Conservation (phyloP, 2,888 invertebrate species). For the Myopa testacea region DNA sequence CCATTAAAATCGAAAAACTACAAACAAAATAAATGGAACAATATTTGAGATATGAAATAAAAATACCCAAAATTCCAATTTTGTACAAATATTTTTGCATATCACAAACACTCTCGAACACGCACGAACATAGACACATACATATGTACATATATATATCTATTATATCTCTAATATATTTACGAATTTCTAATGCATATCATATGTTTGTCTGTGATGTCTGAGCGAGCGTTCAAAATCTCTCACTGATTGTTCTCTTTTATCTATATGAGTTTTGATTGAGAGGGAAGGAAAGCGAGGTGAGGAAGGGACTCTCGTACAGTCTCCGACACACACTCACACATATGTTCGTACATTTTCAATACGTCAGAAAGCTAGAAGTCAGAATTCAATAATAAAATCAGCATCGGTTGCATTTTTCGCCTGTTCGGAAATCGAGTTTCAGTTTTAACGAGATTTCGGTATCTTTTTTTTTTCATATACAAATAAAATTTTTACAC, state of each 20-base stretch:
- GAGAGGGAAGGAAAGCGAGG: no score
- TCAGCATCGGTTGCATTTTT: conserved; percentile 21
- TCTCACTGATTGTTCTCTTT: no score
- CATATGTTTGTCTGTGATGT: background rate
- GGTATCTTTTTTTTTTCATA: no score
- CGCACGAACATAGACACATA: conserved; percentile 8
- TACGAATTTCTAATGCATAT: background rate
- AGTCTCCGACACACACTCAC: background rate
- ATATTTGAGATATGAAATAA: no score
- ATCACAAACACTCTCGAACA: background rate
- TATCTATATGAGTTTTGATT: no score
- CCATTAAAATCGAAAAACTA: no score
- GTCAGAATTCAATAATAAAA: conserved; percentile 27
- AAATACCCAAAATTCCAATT: conserved; percentile 13
- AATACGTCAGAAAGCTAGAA: conserved; percentile 32
- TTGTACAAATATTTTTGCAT: conserved; percentile 8
- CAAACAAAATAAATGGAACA: no score
- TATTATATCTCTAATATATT: background rate
- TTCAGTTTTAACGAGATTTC: conserved; percentile 18
- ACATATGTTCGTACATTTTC: background rate
- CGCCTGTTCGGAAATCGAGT: background rate
- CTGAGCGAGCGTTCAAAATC: no score
- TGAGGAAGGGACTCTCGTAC: background rate
- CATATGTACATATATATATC: background rate
- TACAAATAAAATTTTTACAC: conserved; percentile 10